These are phyloP conservation scores for Temnothorax longispinosus DNA, from an alignment of 1,140 invertebrate genomes.

Conservation along the genomic window DNA sequence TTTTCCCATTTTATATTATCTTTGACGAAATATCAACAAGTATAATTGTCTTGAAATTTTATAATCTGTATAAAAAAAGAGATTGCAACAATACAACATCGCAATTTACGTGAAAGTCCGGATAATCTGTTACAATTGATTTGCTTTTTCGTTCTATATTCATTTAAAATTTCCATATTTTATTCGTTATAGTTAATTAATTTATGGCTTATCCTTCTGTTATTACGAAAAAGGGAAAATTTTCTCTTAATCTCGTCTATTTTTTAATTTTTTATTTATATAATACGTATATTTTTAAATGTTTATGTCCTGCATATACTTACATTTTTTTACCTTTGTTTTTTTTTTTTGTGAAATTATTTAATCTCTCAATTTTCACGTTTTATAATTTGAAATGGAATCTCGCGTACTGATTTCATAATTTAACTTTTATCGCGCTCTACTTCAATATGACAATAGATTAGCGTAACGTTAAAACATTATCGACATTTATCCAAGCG, in stretches of 20 bases:
- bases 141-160: not conserved
- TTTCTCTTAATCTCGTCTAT: not conserved
- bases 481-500: not conserved
- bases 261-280: not conserved
- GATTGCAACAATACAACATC: not conserved
- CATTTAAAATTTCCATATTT: not conserved
- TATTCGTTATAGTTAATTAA: not conserved
- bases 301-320: not conserved
- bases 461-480: not conserved
- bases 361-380: not conserved
- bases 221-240: not conserved
- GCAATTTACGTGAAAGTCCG: not conserved
- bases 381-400: not conserved
- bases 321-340: not conserved
- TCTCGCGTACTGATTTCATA: not conserved
- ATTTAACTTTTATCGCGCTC: not conserved
- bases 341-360: not conserved
- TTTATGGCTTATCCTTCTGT: not conserved
- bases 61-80: too few relatives aligned
- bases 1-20: not conserved
- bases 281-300: not conserved
- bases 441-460: conserved; percentile 1
- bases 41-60: not conserved
- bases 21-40: not conserved
- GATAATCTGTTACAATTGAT: not conserved